Percentiles rank a stretch among this genome's conserved stretches.
Evolutionary conservation across 1,140 invertebrate species (phyloP).

Genomic region (Aradophagus sp.): DNA sequence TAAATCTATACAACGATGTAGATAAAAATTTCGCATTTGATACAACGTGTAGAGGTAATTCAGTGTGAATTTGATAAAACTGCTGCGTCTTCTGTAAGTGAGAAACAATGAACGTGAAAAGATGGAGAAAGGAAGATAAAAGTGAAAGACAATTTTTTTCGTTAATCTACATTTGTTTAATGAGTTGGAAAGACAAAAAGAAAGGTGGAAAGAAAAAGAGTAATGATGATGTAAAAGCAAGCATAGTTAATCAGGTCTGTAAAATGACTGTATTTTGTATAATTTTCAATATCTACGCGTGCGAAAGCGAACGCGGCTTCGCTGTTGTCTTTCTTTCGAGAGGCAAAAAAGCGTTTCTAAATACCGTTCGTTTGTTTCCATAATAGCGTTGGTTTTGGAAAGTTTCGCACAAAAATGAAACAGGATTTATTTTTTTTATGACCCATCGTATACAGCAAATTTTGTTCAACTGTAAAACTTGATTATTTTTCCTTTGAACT

Average conservation of each 20-base stretch:
- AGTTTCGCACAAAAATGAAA: constrained; percentile 56
- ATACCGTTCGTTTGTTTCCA: constrained; percentile 38
- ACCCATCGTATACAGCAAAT: too few species aligned
- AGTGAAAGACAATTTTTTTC: too few species aligned
- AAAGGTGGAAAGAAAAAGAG: constrained; percentile 1
- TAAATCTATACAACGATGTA: constrained; percentile 38
- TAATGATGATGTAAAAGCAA: constrained; percentile 12
- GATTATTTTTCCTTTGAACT: constrained; percentile 14
- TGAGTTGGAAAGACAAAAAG: constrained; percentile 9
- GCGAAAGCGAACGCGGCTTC: constrained; percentile 23
- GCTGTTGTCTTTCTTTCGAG: constrained; percentile 22
- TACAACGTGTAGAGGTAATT: constrained; percentile 34
- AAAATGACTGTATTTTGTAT: constrained; percentile 31
- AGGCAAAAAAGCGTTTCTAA: constrained; percentile 31
- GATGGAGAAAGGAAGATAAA: too few species aligned
- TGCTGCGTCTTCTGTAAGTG: too few species aligned
- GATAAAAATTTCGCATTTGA: constrained; percentile 31
- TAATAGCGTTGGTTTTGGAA: constrained; percentile 23
- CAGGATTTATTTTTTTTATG: too few species aligned
- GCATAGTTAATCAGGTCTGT: constrained; percentile 36
- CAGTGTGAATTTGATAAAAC: constrained; percentile 35
- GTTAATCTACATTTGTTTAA: constrained; percentile 27
- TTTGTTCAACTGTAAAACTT: constrained; percentile 9
- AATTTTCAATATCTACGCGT: constrained; percentile 35
- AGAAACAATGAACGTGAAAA: too few species aligned